Base-by-base conservation (phyloP, 1,140 invertebrate genomes). In the Hypothenemus hampei region DNA sequence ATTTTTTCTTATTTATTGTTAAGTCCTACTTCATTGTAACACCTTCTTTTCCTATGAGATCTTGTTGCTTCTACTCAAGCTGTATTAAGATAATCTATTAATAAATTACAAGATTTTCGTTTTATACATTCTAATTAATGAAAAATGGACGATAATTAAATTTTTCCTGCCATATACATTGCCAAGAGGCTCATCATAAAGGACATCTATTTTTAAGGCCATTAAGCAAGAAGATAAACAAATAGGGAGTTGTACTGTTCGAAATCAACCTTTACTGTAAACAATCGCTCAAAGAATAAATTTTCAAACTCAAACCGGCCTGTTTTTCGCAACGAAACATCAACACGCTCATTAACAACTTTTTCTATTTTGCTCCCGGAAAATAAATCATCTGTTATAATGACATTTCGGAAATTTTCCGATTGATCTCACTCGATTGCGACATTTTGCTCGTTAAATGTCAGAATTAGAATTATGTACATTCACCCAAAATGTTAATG, bases 351-450 rank as follows among this genome's bases (percentile, higher is more conserved):
- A 41, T 19, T 41, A 41, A 41, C 22, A 15, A 19, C 13, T 13
- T 10, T 41, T 41, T 40, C 20, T 41, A 41, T 20, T 41, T 41
- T 41, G 22, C 18, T 41, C 21, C 22, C n/a, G 5, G 13, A 41
- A 5, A 10, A 41, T 45, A 45, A 45, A 45, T 45, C 43, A 29
- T 45, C 24, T 18, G 18, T 26, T 29, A 31, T 18, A 26, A 45
- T 16, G 43, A 45, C 43, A 45, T 26, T 16, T 45, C 39, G n/a
- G 16, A 31, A 45, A 23, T 18, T n/a, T 43, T 43, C 18, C 16
- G n/a, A 52, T 41, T 41, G 35, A 52, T 52, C 33, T 29, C 13
- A 6, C 11, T 31, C 43, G 20, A 22, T 45, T 26, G 20, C n/a
- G n/a, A 29, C 26, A n/a, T 26, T 44, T 29, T 44, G 11, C 24